Evolutionary conservation across 1,140 invertebrate genomes (phyloP), one percentile per base, ranked within the genome.

Genomic region (Palaemon carinicauda): DNA sequence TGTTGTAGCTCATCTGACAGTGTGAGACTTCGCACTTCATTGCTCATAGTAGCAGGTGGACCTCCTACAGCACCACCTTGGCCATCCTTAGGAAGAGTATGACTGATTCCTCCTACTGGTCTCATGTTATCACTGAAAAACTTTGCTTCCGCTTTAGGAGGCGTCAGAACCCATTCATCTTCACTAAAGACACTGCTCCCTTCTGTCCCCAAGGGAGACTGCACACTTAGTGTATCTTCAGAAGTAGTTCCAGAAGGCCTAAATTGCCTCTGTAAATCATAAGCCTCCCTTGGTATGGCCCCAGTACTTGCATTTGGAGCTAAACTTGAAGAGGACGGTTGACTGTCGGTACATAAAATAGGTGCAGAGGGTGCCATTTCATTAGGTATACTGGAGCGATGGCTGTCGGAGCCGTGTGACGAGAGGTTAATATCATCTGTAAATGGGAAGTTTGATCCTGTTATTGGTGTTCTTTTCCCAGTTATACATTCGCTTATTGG

Each of bases 401-500:
- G 85, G 50, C 87, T 86, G 19, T 87, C 88, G 19, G 71, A 50
- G 19, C 33, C 54, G 21, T 54, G 33, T 41, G n/a, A 14, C 19
- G 69, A 69, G 27, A 53, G 54, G 0, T 41, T 41, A 41, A 82
- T 41, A 71, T 79, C 88, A 71, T 87, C 65, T 50, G 53, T 71
- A 54, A 56, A 75, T 0, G 78, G 87, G 50, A 85, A 87, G 33
- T 82, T 80, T 10, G 60, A 80, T 51, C 60, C 91, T 14, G 94
- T 60, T 24, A 52, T 94, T 86, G 93, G 94, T 65, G 85, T 81
- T 78, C 87, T 85, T 50, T 87, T 87, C 9, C 97, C 97, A 80
- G 97, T 97, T 88, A 96, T 95, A 91, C 97, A 98, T 91, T 98
- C 96, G 82, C 96, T 97, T 88, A 93, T 92, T 14, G 91, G 92